Conservation (phyloP, 2,888 invertebrate genomes). For the Trimorus sp. region DNA sequence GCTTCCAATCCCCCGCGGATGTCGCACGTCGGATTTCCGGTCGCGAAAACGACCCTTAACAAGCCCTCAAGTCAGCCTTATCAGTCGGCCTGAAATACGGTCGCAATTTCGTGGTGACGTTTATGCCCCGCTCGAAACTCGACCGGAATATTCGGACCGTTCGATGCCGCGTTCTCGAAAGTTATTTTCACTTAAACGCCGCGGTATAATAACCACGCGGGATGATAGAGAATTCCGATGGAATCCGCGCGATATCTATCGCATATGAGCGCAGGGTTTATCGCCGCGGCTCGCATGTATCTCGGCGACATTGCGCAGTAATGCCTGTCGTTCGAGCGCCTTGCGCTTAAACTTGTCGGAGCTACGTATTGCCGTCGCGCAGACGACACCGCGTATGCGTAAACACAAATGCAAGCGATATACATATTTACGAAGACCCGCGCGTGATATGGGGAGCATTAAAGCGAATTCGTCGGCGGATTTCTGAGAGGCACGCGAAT, state of each 20-base stretch:
- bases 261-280: slow-evolving; percentile 34
- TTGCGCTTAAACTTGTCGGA: slow-evolving; percentile 48
- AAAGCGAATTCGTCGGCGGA: neutral
- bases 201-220: slow-evolving; percentile 32
- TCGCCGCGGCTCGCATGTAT: slow-evolving; percentile 1
- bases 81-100: slow-evolving; percentile 5
- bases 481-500: neutral
- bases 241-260: slow-evolving; percentile 30
- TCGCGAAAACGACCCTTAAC: no score
- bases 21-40: no score
- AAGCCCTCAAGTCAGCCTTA: no score
- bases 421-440: slow-evolving; percentile 46
- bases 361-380: slow-evolving; percentile 37
- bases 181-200: slow-evolving; percentile 45
- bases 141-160: slow-evolving; percentile 37
- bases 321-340: slow-evolving; percentile 35
- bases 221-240: slow-evolving; percentile 44
- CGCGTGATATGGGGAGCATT: slow-evolving; percentile 7
- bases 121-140: slow-evolving; percentile 42
- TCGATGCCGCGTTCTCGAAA: slow-evolving; percentile 36
- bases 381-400: slow-evolving; percentile 13
- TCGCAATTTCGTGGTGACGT: slow-evolving; percentile 20
- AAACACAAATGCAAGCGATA: slow-evolving; percentile 47
- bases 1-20: no score
- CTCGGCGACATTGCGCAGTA: neutral